Evolutionary conservation across 2,888 invertebrate genomes (phyloP).

Genomic region (Listrodromus nycthemerus): DNA sequence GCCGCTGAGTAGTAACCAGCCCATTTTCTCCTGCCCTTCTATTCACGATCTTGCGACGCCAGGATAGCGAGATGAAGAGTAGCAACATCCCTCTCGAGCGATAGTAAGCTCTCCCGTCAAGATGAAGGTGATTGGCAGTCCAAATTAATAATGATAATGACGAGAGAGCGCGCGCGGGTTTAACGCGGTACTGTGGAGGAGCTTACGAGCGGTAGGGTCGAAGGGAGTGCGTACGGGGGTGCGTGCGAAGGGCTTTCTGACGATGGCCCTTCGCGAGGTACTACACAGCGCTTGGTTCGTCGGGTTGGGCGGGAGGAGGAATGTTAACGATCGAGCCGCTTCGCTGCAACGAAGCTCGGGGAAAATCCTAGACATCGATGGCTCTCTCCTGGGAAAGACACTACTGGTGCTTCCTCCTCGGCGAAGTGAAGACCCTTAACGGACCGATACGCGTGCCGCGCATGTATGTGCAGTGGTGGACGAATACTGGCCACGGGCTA

Average conservation of each 20-base stretch:
- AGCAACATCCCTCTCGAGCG: constrained; percentile 53
- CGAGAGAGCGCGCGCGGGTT: constrained; percentile 32
- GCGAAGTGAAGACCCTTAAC: constrained; percentile 42
- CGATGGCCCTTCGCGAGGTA: constrained; percentile 23
- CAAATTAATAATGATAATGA: constrained; percentile 73
- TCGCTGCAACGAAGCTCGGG: constrained; percentile 73
- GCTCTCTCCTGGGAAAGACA: constrained; percentile 54
- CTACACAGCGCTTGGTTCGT: constrained; percentile 32
- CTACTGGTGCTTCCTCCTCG: constrained; percentile 65
- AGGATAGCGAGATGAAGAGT: constrained; percentile 55
- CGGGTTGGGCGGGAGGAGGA: constrained; percentile 41
- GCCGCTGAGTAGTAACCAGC: constrained; percentile 61
- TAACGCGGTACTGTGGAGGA: constrained; percentile 41
- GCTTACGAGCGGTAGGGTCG: constrained; percentile 55
- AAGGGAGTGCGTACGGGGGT: constrained; percentile 36
- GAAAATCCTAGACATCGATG: constrained; percentile 41
- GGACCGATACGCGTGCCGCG: constrained; percentile 10
- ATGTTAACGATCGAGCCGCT: constrained; percentile 70
- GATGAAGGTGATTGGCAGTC: constrained; percentile 68
- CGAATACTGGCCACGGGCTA: neutral
- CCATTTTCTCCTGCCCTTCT: constrained; percentile 55
- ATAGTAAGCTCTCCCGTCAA: constrained; percentile 56
- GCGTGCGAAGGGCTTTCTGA: constrained; percentile 46
- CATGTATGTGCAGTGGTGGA: neutral
- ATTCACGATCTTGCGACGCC: neutral